Base-by-base conservation (phyloP, 2,113 vertebrate genomes). In the Xenus cinereus region DNA sequence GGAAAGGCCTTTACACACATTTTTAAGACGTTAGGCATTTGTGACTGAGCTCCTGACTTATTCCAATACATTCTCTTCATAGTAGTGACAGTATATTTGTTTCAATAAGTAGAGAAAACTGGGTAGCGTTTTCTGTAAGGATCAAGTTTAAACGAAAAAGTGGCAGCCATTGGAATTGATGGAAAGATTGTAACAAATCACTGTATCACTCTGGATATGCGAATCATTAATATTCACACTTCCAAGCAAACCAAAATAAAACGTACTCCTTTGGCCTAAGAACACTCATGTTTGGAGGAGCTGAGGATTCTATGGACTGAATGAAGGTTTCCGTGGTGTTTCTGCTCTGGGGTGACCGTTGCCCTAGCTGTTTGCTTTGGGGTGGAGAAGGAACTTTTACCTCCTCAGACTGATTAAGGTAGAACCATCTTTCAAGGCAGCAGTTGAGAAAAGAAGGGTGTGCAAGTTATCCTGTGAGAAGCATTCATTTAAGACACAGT, bases 271-370 rank as follows among this genome's bases (percentile, higher is more conserved):
- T 46, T 43, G 37, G 37, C 14, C 8, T 45, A 45, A 72, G 66
- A 67, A 84, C 16, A 21, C 12, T 80, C 32, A 37, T 2, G 2
- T 62, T 24, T 76, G 23, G 35, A 71, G 30, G 23, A 93, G 48
- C 12, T 86, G 51, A 53, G 27, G 53, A 54, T 54, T 64, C 30
- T 26, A 85, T 72, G 15, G 14, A 63, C 32, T 77, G 48, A 23
- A 39, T 0, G 1, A 78, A 64, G n/a, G 13, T 8, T 73, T 64
- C 13, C 1, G 1, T 2, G 1, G 9, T n/a, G 13, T 68, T 92
- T 76, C 74, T 57, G 5, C 21, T 68, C 16, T 41, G 24, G 6
- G 9, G 20, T 69, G 35, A 76, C 8, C 28, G 60, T 0, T 1
- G 11, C 12, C 9, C 32, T 67, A 45, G 54, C 2, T 26, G 6